These are phyloP conservation scores for Helogale parvula DNA, from an alignment of 2,113 vertebrate species.

Conservation along the genomic window DNA sequence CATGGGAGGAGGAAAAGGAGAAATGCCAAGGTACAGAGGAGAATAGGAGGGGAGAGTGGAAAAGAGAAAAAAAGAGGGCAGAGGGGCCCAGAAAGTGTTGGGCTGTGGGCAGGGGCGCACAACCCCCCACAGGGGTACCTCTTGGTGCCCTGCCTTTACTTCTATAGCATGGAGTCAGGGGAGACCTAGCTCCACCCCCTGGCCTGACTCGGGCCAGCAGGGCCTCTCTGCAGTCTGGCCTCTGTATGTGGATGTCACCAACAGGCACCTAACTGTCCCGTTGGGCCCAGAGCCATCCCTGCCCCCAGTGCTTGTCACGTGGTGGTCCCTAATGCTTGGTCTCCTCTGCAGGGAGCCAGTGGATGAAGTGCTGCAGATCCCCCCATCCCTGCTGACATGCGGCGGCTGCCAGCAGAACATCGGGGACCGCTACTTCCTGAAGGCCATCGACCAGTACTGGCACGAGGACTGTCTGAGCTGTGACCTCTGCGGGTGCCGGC, in stretches of 20 bases:
- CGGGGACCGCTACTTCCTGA: constrained; percentile 98
- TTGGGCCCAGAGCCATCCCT: not conserved
- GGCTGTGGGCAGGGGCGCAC: not conserved
- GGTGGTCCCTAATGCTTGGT: not conserved
- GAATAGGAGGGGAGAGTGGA: not conserved
- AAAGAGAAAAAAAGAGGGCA: not conserved
- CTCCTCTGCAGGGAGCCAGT: constrained; percentile 91
- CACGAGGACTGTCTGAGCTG: constrained; percentile 99
- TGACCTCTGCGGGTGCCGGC: constrained; percentile 96
- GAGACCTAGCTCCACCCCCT: not conserved
- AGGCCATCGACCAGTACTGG: constrained; percentile 99
- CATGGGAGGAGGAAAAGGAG: not conserved
- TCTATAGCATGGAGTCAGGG: not conserved
- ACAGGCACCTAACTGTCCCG: not conserved
- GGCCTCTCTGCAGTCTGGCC: not conserved
- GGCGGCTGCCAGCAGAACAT: constrained; percentile 99
- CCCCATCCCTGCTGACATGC: constrained; percentile 96
- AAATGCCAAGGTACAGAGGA: not conserved
- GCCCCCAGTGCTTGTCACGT: not conserved
- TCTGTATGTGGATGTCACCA: not conserved
- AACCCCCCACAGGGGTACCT: not conserved
- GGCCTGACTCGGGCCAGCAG: not conserved
- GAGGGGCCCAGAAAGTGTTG: not conserved
- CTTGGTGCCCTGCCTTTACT: not conserved
- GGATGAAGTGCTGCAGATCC: constrained; percentile 98